Evolutionary conservation across 1,140 invertebrate genomes (phyloP).

Genomic region (Dendrolimus punctatus): DNA sequence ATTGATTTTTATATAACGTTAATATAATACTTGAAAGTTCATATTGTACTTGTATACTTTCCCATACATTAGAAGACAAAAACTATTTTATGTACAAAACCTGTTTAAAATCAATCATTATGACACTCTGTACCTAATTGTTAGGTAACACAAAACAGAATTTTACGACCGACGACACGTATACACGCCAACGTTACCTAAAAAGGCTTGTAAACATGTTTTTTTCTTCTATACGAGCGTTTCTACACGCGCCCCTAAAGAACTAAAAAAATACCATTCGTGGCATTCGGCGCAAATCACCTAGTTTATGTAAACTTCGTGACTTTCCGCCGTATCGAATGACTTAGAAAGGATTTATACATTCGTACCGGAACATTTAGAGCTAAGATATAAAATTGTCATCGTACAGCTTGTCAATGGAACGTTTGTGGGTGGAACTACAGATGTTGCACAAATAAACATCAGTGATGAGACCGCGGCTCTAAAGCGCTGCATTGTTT

Average conservation of each 20-base stretch:
- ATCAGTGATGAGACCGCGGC: constrained; percentile 1
- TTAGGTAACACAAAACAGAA: constrained; percentile 46
- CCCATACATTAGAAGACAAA: too few species aligned
- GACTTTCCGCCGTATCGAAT: constrained; percentile 67
- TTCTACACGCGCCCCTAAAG: constrained; percentile 31
- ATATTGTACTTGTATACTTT: too few species aligned
- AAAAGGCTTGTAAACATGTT: constrained; percentile 65
- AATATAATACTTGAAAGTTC: too few species aligned
- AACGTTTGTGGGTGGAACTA: constrained; percentile 31
- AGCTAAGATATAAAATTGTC: constrained; percentile 48
- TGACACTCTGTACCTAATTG: constrained; percentile 17
- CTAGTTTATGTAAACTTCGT: constrained; percentile 71
- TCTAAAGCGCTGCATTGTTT: neutral
- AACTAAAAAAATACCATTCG: constrained; percentile 41
- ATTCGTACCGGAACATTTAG: constrained; percentile 34
- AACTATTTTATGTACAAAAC: neutral
- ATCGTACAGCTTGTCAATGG: constrained; percentile 48
- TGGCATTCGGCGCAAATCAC: constrained; percentile 61
- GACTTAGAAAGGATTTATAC: constrained; percentile 69
- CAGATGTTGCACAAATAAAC: constrained; percentile 43
- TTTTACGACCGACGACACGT: constrained; percentile 53
- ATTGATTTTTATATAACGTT: too few species aligned
- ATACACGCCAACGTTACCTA: constrained; percentile 32
- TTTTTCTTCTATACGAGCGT: constrained; percentile 45
- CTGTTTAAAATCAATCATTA: constrained; percentile 15